A percentile compares a stretch with the other conserved stretches of the same genome.
phyloP scores from a whole-genome alignment of 2,113 vertebrate genomes.

The Perca fluviatilis region DNA sequence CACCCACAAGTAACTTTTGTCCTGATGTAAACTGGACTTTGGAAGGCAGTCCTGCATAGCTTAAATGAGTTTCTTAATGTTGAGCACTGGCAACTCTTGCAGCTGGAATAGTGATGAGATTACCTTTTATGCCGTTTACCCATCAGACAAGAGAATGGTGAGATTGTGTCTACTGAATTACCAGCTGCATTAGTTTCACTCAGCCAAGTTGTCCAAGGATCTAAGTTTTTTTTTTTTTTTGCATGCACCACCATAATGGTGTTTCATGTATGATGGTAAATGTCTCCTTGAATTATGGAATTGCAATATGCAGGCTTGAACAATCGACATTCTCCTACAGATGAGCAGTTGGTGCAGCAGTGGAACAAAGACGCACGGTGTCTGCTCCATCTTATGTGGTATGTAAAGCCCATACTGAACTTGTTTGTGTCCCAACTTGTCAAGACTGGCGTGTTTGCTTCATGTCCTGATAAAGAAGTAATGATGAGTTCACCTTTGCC shows the following conservation, averaged over 20 bases:
- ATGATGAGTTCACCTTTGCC: slow-evolving; percentile 77
- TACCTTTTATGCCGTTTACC: slow-evolving; percentile 80
- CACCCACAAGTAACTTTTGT: neutral
- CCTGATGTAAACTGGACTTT: neutral
- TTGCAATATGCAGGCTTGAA: neutral
- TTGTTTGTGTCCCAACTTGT: neutral
- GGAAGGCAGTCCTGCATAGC: neutral
- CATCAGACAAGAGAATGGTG: slow-evolving; percentile 77
- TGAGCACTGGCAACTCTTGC: neutral
- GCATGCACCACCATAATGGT: neutral
- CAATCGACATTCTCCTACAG: neutral
- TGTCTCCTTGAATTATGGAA: neutral
- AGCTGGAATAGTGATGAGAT: slow-evolving; percentile 69
- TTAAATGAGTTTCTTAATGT: neutral
- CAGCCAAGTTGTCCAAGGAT: no score
- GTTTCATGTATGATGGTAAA: neutral
- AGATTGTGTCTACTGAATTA: slow-evolving; percentile 72
- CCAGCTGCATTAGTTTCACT: slow-evolving; percentile 33
- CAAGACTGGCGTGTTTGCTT: neutral
- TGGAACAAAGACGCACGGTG: neutral
- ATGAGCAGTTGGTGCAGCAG: neutral
- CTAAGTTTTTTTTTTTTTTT: neutral
- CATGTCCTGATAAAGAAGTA: slow-evolving; percentile 14
- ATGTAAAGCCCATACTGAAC: neutral
- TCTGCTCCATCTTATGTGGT: neutral